Percentiles rank a stretch among this genome's conserved stretches.
Evolutionary conservation across 1,140 invertebrate genomes (phyloP).

Genomic region (Drosophila insularis): DNA sequence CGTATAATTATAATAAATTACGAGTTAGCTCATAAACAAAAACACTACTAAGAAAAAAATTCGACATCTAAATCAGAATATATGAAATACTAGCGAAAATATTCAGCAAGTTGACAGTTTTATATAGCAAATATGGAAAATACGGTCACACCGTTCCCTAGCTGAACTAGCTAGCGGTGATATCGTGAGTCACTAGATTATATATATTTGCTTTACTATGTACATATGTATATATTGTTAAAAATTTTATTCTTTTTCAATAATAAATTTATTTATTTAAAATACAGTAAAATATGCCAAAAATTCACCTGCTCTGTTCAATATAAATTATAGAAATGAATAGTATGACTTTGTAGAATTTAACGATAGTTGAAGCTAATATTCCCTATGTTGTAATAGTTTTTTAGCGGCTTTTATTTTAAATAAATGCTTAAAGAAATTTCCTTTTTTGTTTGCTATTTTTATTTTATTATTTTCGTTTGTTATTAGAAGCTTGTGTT

Average conservation of each 20-base stretch:
- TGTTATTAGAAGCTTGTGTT: too few species aligned
- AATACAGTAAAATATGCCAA: background rate
- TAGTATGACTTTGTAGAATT: background rate
- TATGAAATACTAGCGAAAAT: background rate
- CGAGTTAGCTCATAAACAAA: background rate
- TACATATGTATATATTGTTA: too few species aligned
- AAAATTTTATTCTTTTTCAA: background rate
- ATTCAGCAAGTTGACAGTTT: too few species aligned
- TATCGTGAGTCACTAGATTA: background rate
- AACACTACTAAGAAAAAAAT: background rate
- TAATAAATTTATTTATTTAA: background rate
- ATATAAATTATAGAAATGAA: background rate
- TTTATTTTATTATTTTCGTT: too few species aligned
- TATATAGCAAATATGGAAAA: background rate
- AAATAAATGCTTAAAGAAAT: too few species aligned
- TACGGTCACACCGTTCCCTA: background rate
- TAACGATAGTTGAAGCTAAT: background rate
- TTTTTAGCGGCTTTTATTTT: too few species aligned
- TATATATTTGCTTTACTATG: too few species aligned
- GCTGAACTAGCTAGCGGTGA: background rate
- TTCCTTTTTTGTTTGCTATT: too few species aligned
- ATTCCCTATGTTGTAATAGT: background rate
- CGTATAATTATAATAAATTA: background rate
- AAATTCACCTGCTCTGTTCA: background rate
- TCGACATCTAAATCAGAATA: background rate